phyloP scores from a whole-genome alignment of 2,113 vertebrate genomes.

The Bothrops jararaca region DNA sequence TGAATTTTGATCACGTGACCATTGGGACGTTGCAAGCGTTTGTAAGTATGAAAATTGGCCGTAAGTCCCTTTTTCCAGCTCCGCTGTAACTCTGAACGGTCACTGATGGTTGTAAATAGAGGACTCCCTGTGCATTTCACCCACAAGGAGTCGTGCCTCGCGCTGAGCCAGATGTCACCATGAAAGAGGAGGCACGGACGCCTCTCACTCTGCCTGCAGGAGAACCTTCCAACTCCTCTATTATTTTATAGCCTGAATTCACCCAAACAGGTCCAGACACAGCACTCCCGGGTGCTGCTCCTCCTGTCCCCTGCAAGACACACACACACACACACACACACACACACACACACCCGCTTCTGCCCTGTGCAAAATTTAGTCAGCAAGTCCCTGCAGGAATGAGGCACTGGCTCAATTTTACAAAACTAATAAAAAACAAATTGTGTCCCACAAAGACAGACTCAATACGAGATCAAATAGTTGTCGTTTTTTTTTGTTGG shows the following conservation, averaged over 20 bases:
- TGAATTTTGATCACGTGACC: background rate
- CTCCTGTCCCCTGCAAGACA: background rate
- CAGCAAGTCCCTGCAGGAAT: background rate
- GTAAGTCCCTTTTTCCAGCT: background rate
- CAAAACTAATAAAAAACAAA: background rate
- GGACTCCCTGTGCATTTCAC: background rate
- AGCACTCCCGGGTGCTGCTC: background rate
- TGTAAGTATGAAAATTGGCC: background rate
- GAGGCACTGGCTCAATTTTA: background rate
- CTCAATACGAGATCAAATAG: background rate
- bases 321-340: background rate
- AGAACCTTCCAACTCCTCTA: too few relatives aligned
- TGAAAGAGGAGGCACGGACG: background rate
- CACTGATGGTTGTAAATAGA: background rate
- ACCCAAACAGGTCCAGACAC: background rate
- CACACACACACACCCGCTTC: background rate
- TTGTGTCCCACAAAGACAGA: background rate
- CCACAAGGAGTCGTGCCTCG: background rate
- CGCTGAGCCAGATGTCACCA: background rate
- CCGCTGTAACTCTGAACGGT: background rate
- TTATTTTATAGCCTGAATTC: background rate
- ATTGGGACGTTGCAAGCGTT: background rate
- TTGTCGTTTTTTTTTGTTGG: too few relatives aligned
- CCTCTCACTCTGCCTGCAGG: fast-evolving
- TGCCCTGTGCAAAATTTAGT: background rate